Evolutionary conservation across 1,140 invertebrate genomes (phyloP), one percentile per base, ranked within the genome.

Genomic region (Drosophila simulans): DNA sequence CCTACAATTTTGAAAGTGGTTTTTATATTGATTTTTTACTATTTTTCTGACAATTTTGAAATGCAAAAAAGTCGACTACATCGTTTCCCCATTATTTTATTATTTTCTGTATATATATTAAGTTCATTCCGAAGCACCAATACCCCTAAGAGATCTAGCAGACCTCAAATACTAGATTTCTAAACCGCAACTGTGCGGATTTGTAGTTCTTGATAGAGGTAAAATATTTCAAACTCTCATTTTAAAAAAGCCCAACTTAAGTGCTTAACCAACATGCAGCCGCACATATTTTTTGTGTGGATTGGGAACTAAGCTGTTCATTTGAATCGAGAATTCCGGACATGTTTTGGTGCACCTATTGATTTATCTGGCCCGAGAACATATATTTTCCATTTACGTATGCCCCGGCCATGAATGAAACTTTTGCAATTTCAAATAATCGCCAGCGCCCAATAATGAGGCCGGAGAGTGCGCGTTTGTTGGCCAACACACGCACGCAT

Each of bases 391-490:
- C 70, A 83, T 77, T 77, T 88, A 83, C 80, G 80, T 88, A 82
- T 88, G 80, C 76, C 68, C 46, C 84, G 66, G 71, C 79, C 71
- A 82, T 77, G 83, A 89, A 89, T 80, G 72, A 89, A 89, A 89
- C 84, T 89, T 89, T 89, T 63, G 84, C 84, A 89, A 89, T 89
- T 89, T 89, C 80, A 89, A 89, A 89, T 89, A 89, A 89, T 89
- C 84, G 84, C 84, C 68, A 75, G 80, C 72, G 60, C 84, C 63
- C 84, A 75, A 89, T 89, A 89, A 89, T 89, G 84, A 88, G 84
- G 80, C 77, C 84, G 76, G 74, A 52, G 84, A 84, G 84, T 53
- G 71, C 39, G 70, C 53, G 59, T 34, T 49, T 48, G 49, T 71
- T 62, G 54, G 56, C 59, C 66, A 56, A 57, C 77, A 68, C 72